These are phyloP conservation scores for Ploceus nigricollis DNA, from an alignment of 2,113 vertebrate species.

Conservation along the genomic window DNA sequence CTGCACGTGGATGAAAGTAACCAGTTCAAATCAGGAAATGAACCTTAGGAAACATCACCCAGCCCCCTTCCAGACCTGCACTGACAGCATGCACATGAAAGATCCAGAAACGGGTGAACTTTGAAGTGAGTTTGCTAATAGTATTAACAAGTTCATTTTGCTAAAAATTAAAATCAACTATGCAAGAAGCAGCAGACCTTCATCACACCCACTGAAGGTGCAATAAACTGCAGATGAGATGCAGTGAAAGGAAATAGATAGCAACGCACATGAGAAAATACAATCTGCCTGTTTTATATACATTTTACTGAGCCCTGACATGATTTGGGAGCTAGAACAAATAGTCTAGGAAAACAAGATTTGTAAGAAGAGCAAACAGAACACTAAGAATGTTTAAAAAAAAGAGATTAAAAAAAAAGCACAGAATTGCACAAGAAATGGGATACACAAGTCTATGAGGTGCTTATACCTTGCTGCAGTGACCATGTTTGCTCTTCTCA, in stretches of 20 bases:
- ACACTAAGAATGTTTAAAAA: background rate
- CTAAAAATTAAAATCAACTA: background rate
- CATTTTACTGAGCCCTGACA: background rate
- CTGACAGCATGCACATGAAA: background rate
- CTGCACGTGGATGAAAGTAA: background rate
- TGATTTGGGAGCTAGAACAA: background rate
- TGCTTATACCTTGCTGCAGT: background rate
- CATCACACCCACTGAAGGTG: background rate
- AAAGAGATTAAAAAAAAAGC: background rate
- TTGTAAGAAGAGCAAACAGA: background rate
- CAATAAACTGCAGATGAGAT: slow-evolving; percentile 6
- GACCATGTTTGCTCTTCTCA: background rate
- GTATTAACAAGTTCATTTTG: background rate
- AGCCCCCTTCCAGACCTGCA: background rate
- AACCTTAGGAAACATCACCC: background rate
- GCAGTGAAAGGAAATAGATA: background rate
- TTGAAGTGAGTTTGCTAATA: background rate
- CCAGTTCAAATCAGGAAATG: background rate
- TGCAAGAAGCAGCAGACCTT: background rate
- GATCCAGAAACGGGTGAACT: background rate
- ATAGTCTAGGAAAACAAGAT: background rate
- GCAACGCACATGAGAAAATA: background rate
- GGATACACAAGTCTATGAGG: background rate
- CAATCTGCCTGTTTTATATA: background rate
- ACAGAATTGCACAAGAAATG: background rate